These are phyloP conservation scores for Ceramica pisi DNA, from an alignment of 2,888 invertebrate species.

Conservation along the genomic window DNA sequence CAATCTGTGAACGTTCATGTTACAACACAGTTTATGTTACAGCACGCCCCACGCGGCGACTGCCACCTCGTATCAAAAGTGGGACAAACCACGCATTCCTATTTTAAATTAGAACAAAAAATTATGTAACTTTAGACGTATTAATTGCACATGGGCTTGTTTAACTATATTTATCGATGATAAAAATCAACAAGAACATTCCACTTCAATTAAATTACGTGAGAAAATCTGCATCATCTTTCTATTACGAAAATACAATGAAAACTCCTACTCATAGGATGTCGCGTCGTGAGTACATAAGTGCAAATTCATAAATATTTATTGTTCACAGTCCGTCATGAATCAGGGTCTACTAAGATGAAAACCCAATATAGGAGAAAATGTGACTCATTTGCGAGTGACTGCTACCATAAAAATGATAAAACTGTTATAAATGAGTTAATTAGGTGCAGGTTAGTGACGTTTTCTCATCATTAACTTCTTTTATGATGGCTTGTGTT, in stretches of 20 bases:
- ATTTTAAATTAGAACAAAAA: conserved; percentile 41
- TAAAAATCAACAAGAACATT: conserved; percentile 3
- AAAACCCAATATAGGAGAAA: conserved; percentile 36
- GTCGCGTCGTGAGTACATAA: conserved; percentile 16
- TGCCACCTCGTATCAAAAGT: conserved; percentile 26
- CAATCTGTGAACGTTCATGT: conserved; percentile 36
- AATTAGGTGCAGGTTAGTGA: neutral
- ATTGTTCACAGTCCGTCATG: conserved; percentile 32
- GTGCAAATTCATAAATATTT: conserved; percentile 11
- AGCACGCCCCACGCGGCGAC: conserved; percentile 41
- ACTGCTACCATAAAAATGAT: conserved; percentile 24
- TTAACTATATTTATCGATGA: conserved; percentile 2
- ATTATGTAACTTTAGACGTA: conserved; percentile 22
- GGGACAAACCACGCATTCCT: conserved; percentile 38
- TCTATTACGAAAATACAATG: conserved; percentile 20
- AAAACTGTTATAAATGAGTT: neutral
- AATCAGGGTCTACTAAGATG: conserved; percentile 36
- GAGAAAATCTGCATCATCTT: conserved; percentile 22
- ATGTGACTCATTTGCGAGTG: conserved; percentile 42
- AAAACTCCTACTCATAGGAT: conserved; percentile 15
- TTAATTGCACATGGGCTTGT: neutral
- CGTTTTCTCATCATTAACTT: conserved; percentile 29
- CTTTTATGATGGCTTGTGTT: neutral
- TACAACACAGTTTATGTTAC: conserved; percentile 43
- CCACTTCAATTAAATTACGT: conserved; percentile 23